phyloP scores from a whole-genome alignment of 2,797 vertebrate species.

The Liasis olivaceus region DNA sequence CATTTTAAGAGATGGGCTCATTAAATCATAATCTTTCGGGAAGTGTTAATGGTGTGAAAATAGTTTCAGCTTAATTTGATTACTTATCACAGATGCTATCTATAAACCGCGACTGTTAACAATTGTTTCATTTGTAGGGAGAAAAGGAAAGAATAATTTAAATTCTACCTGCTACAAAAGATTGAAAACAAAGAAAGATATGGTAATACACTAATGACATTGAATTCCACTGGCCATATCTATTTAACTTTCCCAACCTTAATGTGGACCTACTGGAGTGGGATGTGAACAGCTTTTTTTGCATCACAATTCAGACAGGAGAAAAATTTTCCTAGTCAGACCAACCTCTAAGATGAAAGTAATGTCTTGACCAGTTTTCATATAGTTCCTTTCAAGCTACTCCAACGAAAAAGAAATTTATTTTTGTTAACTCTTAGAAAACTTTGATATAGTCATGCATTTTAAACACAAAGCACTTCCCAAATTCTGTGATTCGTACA shows the following conservation, averaged over 20 bases:
- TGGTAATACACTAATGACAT: background rate
- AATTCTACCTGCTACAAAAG: background rate
- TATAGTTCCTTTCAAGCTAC: no score
- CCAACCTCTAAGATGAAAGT: background rate
- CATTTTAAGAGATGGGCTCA: constrained; percentile 35
- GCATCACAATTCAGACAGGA: background rate
- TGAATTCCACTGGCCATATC: background rate
- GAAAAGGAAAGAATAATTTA: background rate
- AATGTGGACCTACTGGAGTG: background rate
- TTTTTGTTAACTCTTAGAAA: no score
- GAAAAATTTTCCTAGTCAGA: background rate
- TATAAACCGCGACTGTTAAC: constrained; percentile 13
- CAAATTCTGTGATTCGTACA: no score
- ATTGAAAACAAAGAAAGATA: background rate
- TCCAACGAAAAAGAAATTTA: no score
- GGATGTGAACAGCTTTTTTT: background rate
- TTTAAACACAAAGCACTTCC: no score
- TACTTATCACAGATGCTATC: constrained; percentile 44
- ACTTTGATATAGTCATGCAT: no score
- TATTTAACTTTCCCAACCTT: background rate
- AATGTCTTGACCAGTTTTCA: no score
- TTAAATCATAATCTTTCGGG: constrained; percentile 44
- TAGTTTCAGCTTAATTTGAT: constrained; percentile 47
- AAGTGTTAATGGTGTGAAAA: constrained; percentile 41
- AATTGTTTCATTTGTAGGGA: constrained; percentile 5